phyloP scores from a whole-genome alignment of 2,888 invertebrate species.

The Ormyrus rosae region DNA sequence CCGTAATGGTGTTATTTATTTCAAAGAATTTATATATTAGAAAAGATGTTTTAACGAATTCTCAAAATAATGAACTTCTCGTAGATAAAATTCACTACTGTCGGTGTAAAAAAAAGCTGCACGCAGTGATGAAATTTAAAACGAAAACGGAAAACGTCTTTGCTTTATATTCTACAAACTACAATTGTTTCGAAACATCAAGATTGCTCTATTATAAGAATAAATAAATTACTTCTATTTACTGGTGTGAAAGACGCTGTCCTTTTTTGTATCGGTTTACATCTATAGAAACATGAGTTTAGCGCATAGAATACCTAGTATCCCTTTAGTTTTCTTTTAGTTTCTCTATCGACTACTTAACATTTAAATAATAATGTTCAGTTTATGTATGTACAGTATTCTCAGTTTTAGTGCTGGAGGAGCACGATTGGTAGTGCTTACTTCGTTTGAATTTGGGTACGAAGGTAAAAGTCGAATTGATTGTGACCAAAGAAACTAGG shows the following conservation, averaged over 20 bases:
- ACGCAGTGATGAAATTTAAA: too few relatives aligned
- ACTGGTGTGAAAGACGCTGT: conserved; percentile 15
- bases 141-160: too few relatives aligned
- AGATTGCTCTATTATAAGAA: conserved; percentile 20
- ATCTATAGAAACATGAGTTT: conserved; percentile 10
- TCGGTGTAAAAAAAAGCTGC: too few relatives aligned
- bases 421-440: conserved; percentile 38
- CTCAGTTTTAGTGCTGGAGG: conserved; percentile 44
- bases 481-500: neutral
- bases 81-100: too few relatives aligned
- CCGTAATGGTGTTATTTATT: neutral
- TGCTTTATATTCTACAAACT: too few relatives aligned
- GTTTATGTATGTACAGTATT: conserved; percentile 33
- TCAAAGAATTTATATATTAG: neutral
- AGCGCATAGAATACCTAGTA: conserved; percentile 7
- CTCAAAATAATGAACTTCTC: too few relatives aligned
- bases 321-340: neutral
- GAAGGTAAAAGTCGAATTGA: neutral
- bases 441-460: conserved; percentile 9
- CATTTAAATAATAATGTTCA: conserved; percentile 38
- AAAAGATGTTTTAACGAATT: too few relatives aligned
- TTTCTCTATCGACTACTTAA: conserved; percentile 29
- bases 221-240: conserved; percentile 23
- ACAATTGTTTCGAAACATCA: neutral
- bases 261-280: neutral